Conservation (phyloP, 1,140 invertebrate genomes). For the Aphelenchoides fujianensis region DNA sequence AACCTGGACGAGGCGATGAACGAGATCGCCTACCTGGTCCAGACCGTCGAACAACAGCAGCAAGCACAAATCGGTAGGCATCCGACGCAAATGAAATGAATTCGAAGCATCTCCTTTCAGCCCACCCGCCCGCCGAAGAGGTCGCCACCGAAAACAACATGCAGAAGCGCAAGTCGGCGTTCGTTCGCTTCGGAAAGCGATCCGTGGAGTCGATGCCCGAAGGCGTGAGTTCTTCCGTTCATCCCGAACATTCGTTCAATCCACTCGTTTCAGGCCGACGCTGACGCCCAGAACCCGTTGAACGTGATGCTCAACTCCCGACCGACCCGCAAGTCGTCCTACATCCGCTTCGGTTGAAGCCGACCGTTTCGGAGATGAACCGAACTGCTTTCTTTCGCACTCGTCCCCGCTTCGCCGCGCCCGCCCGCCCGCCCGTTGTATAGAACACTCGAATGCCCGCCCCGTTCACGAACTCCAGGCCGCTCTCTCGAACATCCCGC, state of each 20-base stretch:
- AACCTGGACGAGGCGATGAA: not conserved
- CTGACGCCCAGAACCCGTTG: not conserved
- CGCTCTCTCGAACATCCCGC: too few species aligned
- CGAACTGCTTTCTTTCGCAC: too few species aligned
- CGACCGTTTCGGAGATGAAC: too few species aligned
- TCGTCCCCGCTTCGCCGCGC: too few species aligned
- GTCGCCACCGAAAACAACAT: not conserved
- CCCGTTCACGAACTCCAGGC: too few species aligned
- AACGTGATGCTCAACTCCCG: constrained; percentile 4
- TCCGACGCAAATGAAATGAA: not conserved
- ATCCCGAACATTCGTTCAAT: too few species aligned
- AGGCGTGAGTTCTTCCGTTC: too few species aligned
- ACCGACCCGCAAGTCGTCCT: constrained; percentile 10
- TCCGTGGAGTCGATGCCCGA: not conserved
- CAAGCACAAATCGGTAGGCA: constrained; percentile 9
- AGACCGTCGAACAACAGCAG: constrained; percentile 3
- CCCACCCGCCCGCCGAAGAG: not conserved
- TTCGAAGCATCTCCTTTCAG: not conserved
- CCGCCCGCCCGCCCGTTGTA: too few species aligned
- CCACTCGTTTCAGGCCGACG: too few species aligned
- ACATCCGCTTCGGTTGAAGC: constrained; percentile 12
- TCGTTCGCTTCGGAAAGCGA: constrained; percentile 20
- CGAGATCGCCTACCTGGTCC: not conserved
- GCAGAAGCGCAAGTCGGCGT: constrained; percentile 17
- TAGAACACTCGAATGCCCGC: too few species aligned